These are phyloP conservation scores for Galaxias olidus DNA, from an alignment of 2,797 vertebrate genomes.

Conservation along the genomic window DNA sequence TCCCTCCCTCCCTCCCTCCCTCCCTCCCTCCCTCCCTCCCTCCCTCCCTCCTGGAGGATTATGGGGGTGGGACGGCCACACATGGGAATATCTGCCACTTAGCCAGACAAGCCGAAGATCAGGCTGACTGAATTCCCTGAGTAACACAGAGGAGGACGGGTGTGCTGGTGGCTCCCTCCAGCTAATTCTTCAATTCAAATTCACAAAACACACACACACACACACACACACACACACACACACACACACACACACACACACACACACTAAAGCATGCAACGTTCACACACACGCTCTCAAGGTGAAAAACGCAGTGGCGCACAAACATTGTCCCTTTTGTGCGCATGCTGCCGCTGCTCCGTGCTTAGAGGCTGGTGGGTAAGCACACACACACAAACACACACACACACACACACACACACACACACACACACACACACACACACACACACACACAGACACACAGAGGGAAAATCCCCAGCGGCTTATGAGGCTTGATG, in stretches of 20 bases:
- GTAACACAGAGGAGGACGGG: too few species aligned
- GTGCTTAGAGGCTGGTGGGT: not conserved
- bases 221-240: slow-evolving; percentile 17
- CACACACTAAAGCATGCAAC: slow-evolving; percentile 10
- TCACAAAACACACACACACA: slow-evolving; percentile 12
- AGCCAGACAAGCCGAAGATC: slow-evolving; percentile 17
- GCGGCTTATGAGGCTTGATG: slow-evolving; percentile 60
- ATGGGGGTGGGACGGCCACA: not conserved
- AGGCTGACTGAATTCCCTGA: not conserved
- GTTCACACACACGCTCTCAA: too few species aligned
- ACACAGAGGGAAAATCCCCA: slow-evolving; percentile 50
- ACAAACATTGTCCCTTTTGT: too few species aligned
- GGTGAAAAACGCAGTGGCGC: too few species aligned
- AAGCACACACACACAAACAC: too few species aligned
- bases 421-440: slow-evolving; percentile 17
- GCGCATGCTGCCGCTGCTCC: too few species aligned
- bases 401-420: too few species aligned
- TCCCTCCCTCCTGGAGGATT: slow-evolving; percentile 9
- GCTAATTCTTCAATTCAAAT: not conserved
- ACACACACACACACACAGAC: slow-evolving; percentile 24
- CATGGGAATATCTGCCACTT: slow-evolving; percentile 23
- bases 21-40: slow-evolving; percentile 23
- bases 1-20: slow-evolving; percentile 15
- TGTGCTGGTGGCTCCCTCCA: not conserved
- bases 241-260: slow-evolving; percentile 26